Conservation (phyloP, 1,140 invertebrate genomes). For the Drosophila pachea region DNA sequence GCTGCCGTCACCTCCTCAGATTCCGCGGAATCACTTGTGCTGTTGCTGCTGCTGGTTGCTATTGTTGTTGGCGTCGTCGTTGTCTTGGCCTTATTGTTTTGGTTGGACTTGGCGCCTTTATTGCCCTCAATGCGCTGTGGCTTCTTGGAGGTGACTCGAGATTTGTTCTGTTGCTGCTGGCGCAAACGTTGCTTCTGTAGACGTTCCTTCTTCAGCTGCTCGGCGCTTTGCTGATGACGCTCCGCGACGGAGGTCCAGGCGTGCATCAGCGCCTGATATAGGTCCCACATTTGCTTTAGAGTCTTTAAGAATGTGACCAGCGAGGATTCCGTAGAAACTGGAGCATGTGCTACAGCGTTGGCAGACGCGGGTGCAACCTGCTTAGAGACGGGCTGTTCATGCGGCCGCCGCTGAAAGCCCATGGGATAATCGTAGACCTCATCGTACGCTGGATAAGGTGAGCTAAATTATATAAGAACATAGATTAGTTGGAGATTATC, state of each 20-base stretch:
- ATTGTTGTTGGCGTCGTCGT: conserved; percentile 38
- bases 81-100: conserved; percentile 49
- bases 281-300: conserved; percentile 72
- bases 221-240: conserved; percentile 58
- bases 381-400: conserved; percentile 20
- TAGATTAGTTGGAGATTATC: neutral
- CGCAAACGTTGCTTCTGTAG: conserved; percentile 53
- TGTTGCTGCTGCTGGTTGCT: conserved; percentile 26
- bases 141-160: conserved; percentile 67
- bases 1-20: conserved; percentile 28
- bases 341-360: conserved; percentile 9
- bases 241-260: conserved; percentile 64
- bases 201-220: conserved; percentile 54
- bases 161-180: conserved; percentile 45
- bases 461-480: conserved; percentile 2
- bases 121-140: conserved; percentile 51
- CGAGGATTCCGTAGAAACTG: conserved; percentile 40
- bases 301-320: conserved; percentile 62
- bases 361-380: conserved; percentile 23
- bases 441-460: conserved; percentile 55
- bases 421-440: conserved; percentile 67
- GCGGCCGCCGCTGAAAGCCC: conserved; percentile 60
- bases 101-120: conserved; percentile 42
- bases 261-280: conserved; percentile 64
- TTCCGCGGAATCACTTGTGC: conserved; percentile 21